phyloP scores from a whole-genome alignment of 2,113 vertebrate species.

The Antidorcas marsupialis region DNA sequence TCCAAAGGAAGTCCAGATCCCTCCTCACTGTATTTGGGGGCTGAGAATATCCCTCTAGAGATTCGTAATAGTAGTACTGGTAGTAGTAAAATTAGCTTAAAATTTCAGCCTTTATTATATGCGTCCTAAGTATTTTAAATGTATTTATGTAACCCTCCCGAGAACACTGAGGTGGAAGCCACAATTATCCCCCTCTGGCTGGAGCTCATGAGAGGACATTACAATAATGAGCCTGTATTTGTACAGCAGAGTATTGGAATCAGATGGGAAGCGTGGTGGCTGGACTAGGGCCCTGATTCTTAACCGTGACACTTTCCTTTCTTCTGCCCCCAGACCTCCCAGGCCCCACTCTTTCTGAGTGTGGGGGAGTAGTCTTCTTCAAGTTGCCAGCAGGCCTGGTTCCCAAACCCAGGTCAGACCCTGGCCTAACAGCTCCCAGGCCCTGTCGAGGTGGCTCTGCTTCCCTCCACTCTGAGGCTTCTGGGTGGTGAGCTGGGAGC shows the following conservation, averaged over 20 bases:
- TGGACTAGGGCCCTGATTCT: not conserved
- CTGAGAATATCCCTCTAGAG: not conserved
- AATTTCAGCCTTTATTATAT: not conserved
- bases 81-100: not conserved
- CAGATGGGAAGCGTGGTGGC: not conserved
- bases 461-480: not conserved
- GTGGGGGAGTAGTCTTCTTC: not conserved
- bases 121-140: not conserved
- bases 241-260: not conserved
- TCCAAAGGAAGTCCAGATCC: not conserved
- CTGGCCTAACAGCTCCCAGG: not conserved
- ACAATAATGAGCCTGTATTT: not conserved
- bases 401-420: not conserved
- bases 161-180: not conserved
- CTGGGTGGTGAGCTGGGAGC: not conserved
- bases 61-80: not conserved
- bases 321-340: not conserved
- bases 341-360: not conserved
- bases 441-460: not conserved
- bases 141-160: not conserved
- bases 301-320: not conserved
- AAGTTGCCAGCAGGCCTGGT: not conserved
- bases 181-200: not conserved
- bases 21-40: not conserved
- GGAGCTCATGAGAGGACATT: not conserved